Evolutionary conservation across 2,797 vertebrate species (phyloP), one percentile per base, ranked within the genome.

Genomic region (Sebastes diaconus): DNA sequence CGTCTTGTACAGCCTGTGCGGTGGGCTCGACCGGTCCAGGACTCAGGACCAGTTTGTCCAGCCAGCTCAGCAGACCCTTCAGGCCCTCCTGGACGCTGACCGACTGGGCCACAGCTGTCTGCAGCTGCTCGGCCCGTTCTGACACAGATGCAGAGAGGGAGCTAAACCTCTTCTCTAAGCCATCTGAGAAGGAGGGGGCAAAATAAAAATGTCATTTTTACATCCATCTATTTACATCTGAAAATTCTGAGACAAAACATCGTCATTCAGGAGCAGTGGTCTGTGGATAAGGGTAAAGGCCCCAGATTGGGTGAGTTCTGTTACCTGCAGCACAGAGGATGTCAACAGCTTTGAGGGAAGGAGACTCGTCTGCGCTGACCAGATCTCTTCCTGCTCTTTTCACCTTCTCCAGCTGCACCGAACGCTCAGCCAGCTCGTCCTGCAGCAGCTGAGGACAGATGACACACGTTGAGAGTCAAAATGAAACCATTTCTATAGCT

Each of bases 21-120:
- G 96, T 97, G 75, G 98, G 94, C 1, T 93, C 67, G 0, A 96
- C 81, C 0, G 92, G 93, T 18, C 95, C 96, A 0, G 97, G 94
- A 5, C 73, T 94, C 85, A 94, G 93, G 73, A 95, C 93, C 14
- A 98, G 96, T 46, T 96, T 93, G 42, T 96, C 95, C 80, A 99
- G 93, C 12, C 98, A 98, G 79, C 95, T 91, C 2, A 98, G 86
- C 75, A 99, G 96, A 78, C 93, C 96, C 90, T 97, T 97, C 81
- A 99, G 94, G 6, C 97, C 97, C 90, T 99, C 98, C 89, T 99
- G 98, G 52, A 98, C 97, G 0, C 97, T 99, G 90, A 98, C 97
- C 1, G 98, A 99, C 90, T 98, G 99, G 18, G 98, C 97, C 2
- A 99, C 96, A 20, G 97, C 96, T 42, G 98, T 99, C 94, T 99